Percentiles rank a stretch among this genome's conserved stretches.
phyloP scores from a whole-genome alignment of 2,888 invertebrate species.

The Parnassius orleans region DNA sequence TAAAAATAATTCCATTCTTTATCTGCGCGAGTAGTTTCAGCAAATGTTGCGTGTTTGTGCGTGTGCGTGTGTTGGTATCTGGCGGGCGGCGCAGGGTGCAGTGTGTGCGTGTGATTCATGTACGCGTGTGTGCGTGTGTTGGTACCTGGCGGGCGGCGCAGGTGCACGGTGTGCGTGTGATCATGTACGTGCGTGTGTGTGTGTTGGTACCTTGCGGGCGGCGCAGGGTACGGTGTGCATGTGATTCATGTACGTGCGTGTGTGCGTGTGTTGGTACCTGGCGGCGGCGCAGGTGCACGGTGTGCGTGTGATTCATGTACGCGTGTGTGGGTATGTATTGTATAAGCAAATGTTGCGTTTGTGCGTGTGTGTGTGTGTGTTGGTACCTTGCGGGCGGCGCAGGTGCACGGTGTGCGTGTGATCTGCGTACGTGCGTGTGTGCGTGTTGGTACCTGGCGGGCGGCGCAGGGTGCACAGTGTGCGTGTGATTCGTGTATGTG shows the following conservation, averaged over 20 bases:
- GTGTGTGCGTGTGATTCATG: not conserved
- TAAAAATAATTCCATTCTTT: too few relatives aligned
- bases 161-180: conserved; percentile 33
- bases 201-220: conserved; percentile 32
- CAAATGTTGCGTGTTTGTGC: conserved; percentile 32
- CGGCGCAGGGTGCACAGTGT: conserved; percentile 28
- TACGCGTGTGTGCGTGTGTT: not conserved
- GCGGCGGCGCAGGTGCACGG: too few relatives aligned
- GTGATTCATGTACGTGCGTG: not conserved
- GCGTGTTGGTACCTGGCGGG: too few relatives aligned
- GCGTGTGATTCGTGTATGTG: not conserved
- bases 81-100: not conserved
- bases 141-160: too few relatives aligned
- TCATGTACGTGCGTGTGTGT: too few relatives aligned
- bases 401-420: conserved; percentile 32
- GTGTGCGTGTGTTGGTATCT: not conserved
- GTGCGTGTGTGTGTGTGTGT: not conserved
- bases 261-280: too few relatives aligned
- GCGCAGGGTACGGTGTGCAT: conserved; percentile 37
- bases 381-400: too few relatives aligned
- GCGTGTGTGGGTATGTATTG: too few relatives aligned
- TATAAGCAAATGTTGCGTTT: too few relatives aligned
- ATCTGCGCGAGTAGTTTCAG: too few relatives aligned
- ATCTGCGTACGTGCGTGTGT: conserved; percentile 43
- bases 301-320: too few relatives aligned